phyloP scores from a whole-genome alignment of 2,113 vertebrate genomes.

The Colinus virginianus region DNA sequence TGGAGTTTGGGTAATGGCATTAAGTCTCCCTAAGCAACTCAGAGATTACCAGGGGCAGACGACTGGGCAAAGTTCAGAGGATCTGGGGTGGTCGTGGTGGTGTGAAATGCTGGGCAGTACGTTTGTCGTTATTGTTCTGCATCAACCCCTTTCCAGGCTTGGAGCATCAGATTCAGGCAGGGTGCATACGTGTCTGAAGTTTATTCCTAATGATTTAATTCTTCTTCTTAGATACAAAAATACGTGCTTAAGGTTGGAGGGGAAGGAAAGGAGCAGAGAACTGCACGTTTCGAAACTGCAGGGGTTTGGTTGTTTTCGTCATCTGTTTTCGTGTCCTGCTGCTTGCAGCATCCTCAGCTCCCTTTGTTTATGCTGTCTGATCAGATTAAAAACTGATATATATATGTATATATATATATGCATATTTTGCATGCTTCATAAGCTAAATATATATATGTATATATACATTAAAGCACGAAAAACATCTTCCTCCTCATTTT shows the following conservation, averaged over 20 bases:
- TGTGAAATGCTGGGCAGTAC: not conserved
- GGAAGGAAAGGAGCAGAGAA: not conserved
- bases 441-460: not conserved
- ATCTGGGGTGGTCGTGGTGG: conserved; percentile 15
- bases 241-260: not conserved
- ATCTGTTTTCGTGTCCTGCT: conserved; percentile 49
- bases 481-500: conserved; percentile 12
- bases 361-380: not conserved
- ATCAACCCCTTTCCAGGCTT: not conserved
- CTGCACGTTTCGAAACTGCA: conserved; percentile 33
- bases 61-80: conserved; percentile 12
- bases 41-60: conserved; percentile 10
- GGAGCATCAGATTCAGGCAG: not conserved
- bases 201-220: not conserved
- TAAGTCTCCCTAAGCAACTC: conserved; percentile 35
- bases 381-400: conserved; percentile 14
- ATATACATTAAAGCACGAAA: not conserved
- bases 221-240: conserved; percentile 1
- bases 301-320: conserved; percentile 62
- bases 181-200: not conserved
- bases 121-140: not conserved
- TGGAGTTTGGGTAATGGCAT: not conserved
- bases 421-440: not conserved
- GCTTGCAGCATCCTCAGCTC: conserved; percentile 1
- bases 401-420: not conserved